phyloP scores from a whole-genome alignment of 2,797 vertebrate genomes.

The Hippocampus kuda region DNA sequence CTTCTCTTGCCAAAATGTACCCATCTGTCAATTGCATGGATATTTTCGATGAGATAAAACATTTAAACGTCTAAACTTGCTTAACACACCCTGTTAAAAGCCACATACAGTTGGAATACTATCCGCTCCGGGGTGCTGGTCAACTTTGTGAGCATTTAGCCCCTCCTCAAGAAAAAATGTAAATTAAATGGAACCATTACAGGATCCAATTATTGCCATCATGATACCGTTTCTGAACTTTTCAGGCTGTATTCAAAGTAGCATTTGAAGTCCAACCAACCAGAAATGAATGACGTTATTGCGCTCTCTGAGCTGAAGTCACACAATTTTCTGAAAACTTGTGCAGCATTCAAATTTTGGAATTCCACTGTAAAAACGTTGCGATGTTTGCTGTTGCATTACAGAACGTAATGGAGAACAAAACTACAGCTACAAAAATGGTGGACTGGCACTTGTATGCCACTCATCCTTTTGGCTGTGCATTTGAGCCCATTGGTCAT shows the following conservation, averaged over 20 bases:
- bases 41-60: constrained; percentile 1
- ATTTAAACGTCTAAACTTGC: background rate
- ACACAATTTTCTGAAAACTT: background rate
- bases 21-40: background rate
- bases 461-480: background rate
- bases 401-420: too few relatives aligned
- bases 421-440: too few relatives aligned
- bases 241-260: background rate
- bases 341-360: background rate
- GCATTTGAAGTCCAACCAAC: background rate
- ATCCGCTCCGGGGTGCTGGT: background rate
- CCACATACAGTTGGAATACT: background rate
- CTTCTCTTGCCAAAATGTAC: background rate
- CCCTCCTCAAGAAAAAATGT: background rate
- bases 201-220: background rate
- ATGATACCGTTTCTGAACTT: background rate
- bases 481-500: background rate
- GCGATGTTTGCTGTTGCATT: too few relatives aligned
- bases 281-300: too few relatives aligned
- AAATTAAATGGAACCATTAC: background rate
- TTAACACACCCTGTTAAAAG: background rate
- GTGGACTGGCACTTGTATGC: background rate
- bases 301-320: background rate
- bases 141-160: background rate
- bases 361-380: too few relatives aligned